A percentile compares a stretch with the other conserved stretches of the same genome.
phyloP scores from a whole-genome alignment of 2,113 vertebrate genomes.

The Cheilinus undulatus region DNA sequence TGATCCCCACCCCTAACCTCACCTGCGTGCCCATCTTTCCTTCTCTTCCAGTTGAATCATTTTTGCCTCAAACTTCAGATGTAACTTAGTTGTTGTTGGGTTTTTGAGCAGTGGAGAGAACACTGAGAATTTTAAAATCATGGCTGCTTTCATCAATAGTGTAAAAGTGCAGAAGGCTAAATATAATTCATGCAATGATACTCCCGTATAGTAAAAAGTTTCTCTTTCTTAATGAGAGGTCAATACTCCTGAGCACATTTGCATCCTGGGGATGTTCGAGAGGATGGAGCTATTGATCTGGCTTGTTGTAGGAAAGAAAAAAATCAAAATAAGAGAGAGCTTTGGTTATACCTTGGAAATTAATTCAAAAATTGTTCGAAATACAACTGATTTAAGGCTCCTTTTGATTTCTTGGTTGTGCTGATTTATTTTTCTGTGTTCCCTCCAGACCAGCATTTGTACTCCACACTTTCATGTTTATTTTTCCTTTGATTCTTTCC shows the following conservation, averaged over 20 bases:
- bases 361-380: too few relatives aligned
- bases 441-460: neutral
- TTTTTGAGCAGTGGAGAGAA: neutral
- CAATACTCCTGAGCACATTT: neutral
- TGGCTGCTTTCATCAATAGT: neutral
- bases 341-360: too few relatives aligned
- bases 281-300: neutral
- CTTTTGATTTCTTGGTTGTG: too few relatives aligned
- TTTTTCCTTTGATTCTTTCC: neutral
- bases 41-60: too few relatives aligned
- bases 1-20: too few relatives aligned
- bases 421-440: neutral
- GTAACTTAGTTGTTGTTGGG: neutral
- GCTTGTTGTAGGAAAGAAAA: neutral
- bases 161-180: neutral
- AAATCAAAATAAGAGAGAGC: neutral
- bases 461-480: neutral
- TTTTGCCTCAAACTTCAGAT: too few relatives aligned
- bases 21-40: too few relatives aligned
- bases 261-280: neutral
- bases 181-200: neutral
- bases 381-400: too few relatives aligned
- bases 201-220: neutral
- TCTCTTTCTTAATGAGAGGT: neutral
- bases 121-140: neutral